Base-by-base conservation (phyloP, 2,797 vertebrate species). In the Thunnus albacares region DNA sequence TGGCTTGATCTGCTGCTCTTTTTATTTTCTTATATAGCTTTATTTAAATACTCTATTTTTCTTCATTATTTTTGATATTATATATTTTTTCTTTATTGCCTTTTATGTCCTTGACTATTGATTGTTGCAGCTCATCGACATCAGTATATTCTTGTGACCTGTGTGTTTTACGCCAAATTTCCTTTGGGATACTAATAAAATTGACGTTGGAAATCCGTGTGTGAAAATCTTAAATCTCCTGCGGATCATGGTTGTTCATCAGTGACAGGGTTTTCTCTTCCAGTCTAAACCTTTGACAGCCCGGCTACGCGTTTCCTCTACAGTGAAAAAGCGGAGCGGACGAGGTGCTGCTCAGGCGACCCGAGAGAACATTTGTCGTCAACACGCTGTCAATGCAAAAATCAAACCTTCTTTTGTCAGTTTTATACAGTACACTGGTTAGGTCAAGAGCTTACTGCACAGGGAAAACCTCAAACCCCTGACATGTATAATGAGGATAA, bases 401-500 rank as follows among this genome's bases (percentile, higher is more conserved):
- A 33, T 6, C 41, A 43, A 43, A 17, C 1, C 30, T 20, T 3
- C 22, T 41, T 43, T 22, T 51, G 43, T 13, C 60, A n/a, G 7
- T 14, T 33, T 26, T 18, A 5, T 47, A 8, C 61, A 58, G 53
- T 51, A 10, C 2, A 49, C 17, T 15, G 26, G 8, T 70, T 12
- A 49, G 17, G 28, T 59, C 35, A 38, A 5, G 4, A 35, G 56
- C 35, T 26, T 47, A 14, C 4, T 13, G 65, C 24, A 28, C 10
- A 33, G 15, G 10, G 4, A 8, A 58, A 64, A 59, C 26, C 26
- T 58, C 13, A 45, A 20, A 22, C 7, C 1, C 30, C 9, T 1
- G 56, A 47, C 59, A 64, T 49, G 22, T 5, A 79, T 14, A 49
- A 41, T 43, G 20, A 74, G 47, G 9, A 52, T n/a, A 38, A 56